Conservation (phyloP, 1,140 invertebrate genomes). For the Drosophila pruinosa region DNA sequence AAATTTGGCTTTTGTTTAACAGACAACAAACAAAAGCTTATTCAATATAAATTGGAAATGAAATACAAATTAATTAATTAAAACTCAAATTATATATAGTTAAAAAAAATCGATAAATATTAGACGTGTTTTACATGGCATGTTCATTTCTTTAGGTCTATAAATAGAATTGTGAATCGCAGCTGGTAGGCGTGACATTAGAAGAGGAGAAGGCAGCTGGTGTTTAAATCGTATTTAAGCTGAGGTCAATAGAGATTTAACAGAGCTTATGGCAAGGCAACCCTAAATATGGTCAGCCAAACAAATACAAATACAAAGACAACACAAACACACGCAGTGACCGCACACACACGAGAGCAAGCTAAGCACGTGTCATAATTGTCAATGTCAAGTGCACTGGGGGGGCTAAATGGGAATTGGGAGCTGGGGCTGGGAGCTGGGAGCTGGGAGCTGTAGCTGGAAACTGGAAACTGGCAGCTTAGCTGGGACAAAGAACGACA, state of each 20-base stretch:
- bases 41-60: no score
- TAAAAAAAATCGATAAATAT: no score
- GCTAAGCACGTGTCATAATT: conserved; percentile 69
- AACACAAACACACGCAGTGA: neutral
- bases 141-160: no score
- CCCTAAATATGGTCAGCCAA: conserved; percentile 24
- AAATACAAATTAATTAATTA: no score
- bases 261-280: conserved; percentile 9
- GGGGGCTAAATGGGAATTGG: conserved; percentile 18
- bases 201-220: neutral
- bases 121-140: no score
- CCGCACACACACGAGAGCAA: neutral
- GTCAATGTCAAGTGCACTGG: conserved; percentile 60
- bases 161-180: no score
- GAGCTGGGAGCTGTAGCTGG: neutral
- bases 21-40: no score
- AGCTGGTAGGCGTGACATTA: neutral
- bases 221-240: conserved; percentile 28
- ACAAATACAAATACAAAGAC: neutral
- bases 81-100: no score
- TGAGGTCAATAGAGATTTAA: conserved; percentile 18
- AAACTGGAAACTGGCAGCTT: neutral
- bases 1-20: no score
- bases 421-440: neutral
- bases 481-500: conserved; percentile 1